Percentiles rank a stretch among this genome's conserved stretches.
phyloP scores from a whole-genome alignment of 2,113 vertebrate species.

The Gambusia holbrooki region DNA sequence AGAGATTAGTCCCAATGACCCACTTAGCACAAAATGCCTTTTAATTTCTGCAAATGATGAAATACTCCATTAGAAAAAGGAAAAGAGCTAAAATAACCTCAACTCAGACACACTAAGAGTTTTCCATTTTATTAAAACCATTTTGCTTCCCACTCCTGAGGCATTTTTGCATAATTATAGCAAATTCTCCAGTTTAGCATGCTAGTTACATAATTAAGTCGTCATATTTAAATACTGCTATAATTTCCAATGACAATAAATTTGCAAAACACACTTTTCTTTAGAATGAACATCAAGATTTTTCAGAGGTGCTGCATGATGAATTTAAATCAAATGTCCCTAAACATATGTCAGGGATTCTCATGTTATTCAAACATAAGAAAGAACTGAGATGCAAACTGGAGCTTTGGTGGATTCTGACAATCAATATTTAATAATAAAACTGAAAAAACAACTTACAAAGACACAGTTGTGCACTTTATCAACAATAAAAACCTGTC shows the following conservation, averaged over 20 bases:
- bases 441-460: too few relatives aligned
- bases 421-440: too few relatives aligned
- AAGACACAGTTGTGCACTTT: too few relatives aligned
- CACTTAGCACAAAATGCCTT: slow-evolving; percentile 49
- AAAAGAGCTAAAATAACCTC: not conserved
- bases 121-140: slow-evolving; percentile 1
- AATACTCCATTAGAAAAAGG: slow-evolving; percentile 32
- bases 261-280: not conserved
- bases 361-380: too few relatives aligned
- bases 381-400: too few relatives aligned
- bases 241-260: not conserved
- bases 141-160: not conserved
- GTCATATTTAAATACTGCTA: not conserved
- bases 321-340: not conserved
- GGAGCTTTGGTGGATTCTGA: too few relatives aligned
- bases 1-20: slow-evolving; percentile 55
- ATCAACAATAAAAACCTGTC: too few relatives aligned
- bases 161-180: not conserved
- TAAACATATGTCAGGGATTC: not conserved
- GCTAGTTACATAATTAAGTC: not conserved
- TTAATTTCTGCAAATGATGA: slow-evolving; percentile 44
- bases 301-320: not conserved
- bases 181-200: slow-evolving; percentile 1
- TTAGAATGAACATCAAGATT: not conserved
- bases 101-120: not conserved